These are phyloP conservation scores for Osmerus eperlanus DNA, from an alignment of 2,113 vertebrate species.

Conservation along the genomic window DNA sequence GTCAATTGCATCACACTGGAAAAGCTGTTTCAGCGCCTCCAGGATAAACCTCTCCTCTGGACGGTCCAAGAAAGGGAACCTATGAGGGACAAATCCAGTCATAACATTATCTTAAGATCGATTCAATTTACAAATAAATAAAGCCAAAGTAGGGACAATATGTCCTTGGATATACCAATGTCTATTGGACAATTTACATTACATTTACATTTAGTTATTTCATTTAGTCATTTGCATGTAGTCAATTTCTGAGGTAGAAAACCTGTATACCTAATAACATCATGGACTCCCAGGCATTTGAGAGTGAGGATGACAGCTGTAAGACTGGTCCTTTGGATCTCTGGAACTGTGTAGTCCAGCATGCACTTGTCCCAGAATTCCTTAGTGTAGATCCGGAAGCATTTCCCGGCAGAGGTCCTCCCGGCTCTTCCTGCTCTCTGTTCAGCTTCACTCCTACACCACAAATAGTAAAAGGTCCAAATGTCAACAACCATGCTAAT, in stretches of 20 bases:
- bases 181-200: background rate
- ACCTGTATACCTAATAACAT: slow-evolving; percentile 86
- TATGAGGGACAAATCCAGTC: slow-evolving; percentile 46
- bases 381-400: slow-evolving; percentile 82
- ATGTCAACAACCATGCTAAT: background rate
- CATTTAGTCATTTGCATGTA: background rate
- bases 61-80: slow-evolving; percentile 91
- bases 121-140: background rate
- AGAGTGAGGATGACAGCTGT: slow-evolving; percentile 90
- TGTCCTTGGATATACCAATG: background rate
- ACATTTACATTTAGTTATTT: no score
- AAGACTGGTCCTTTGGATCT: slow-evolving; percentile 91
- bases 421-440: slow-evolving; percentile 91
- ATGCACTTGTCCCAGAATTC: slow-evolving; percentile 95
- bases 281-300: slow-evolving; percentile 92
- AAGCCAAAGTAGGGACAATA: no score
- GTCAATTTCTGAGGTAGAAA: background rate
- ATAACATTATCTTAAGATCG: background rate
- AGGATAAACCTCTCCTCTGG: slow-evolving; percentile 94
- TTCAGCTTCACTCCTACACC: slow-evolving; percentile 84
- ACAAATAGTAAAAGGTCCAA: background rate
- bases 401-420: slow-evolving; percentile 86
- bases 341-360: slow-evolving; percentile 91
- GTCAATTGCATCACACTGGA: slow-evolving; percentile 92
- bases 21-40: slow-evolving; percentile 91